Evolutionary conservation across 2,797 vertebrate genomes (phyloP).

Genomic region (Avahi laniger): DNA sequence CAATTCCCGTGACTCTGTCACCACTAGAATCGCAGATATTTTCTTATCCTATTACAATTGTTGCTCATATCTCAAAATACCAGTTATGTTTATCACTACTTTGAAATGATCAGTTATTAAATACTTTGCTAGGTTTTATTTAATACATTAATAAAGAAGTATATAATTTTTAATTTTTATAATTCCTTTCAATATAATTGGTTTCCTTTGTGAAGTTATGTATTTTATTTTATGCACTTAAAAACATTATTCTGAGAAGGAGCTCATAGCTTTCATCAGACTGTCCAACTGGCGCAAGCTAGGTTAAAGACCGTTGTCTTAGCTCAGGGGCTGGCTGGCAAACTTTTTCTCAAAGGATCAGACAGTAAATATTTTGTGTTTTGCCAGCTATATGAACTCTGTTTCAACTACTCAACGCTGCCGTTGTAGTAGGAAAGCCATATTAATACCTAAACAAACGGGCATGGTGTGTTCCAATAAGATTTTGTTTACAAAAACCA

Average conservation of each 20-base stretch:
- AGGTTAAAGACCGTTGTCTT: neutral
- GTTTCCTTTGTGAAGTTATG: neutral
- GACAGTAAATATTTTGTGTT: neutral
- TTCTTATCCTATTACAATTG: neutral
- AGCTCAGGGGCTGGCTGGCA: neutral
- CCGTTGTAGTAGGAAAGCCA: neutral
- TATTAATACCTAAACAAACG: neutral
- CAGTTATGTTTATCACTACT: neutral
- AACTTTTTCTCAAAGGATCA: neutral
- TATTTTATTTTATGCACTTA: neutral
- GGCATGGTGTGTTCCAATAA: neutral
- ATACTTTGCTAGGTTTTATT: neutral
- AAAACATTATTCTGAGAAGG: neutral
- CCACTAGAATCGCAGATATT: neutral
- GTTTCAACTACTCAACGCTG: neutral
- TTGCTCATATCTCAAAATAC: neutral
- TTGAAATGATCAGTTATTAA: constrained; percentile 6
- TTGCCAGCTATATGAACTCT: neutral
- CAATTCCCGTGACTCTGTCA: neutral
- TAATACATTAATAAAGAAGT: neutral
- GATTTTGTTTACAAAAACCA: neutral
- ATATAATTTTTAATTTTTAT: neutral
- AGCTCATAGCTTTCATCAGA: neutral
- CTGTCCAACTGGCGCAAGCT: neutral
- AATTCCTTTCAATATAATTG: neutral